Base-by-base conservation (phyloP, 2,888 invertebrate genomes). In the Xanthia togata region DNA sequence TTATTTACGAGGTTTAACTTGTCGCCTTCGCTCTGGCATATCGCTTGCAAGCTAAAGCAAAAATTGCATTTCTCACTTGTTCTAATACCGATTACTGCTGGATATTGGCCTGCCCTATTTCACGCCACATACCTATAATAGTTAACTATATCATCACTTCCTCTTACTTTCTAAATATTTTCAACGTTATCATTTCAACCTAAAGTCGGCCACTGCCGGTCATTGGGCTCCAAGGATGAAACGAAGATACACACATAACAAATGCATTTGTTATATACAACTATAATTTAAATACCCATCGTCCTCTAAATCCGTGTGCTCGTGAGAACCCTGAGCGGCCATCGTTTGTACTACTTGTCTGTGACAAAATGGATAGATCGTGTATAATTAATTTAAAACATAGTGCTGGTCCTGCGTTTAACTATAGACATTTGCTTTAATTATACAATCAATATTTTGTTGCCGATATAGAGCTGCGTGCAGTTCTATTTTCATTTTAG, bases 361-460 rank as follows among this genome's bases (percentile, higher is more conserved):
- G 86, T 89, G 87, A 88, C 88, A 89, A 88, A 90, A 90, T 88
- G 86, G 87, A 89, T 88, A 85, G 83, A 81, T 85, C 78, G 79
- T 79, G 85, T 70, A 83, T 89, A 88, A 89, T 91, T 89, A 89
- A 90, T 91, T 89, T 87, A 87, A 88, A 82, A 84, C 79, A 81
- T 76, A 73, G 68, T 70, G 80, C 76, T 64, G 65, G 62, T 59
- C 38, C 71, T 14, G 69, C 53, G 70, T 77, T 79, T 67, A 71
- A 82, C 82, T 81, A 72, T 87, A 85, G 86, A 87, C 84, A 86
- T 87, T 85, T 84, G 85, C 86, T 87, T 72, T 89, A 64, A 79
- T 76, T 77, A 44, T 70, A 55, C 62, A 65, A 73, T 55, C 47
- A 77, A 72, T 63, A 76, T 73, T 76, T 72, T 70, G 76, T 53